Base-by-base conservation (phyloP, 2,113 vertebrate species). In the Otis tarda region DNA sequence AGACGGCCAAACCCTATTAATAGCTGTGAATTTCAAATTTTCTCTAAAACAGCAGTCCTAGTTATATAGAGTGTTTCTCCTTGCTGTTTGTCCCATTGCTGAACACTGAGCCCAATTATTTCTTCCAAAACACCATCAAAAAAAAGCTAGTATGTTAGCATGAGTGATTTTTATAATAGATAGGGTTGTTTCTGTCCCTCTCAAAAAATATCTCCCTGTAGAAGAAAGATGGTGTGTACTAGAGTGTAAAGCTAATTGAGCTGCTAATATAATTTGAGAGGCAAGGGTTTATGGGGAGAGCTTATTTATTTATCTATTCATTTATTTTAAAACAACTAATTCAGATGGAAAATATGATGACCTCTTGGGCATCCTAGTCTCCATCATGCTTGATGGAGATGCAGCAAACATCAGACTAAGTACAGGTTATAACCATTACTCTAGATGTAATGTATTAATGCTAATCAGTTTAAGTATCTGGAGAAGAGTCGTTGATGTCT, bases 101-200 rank as follows among this genome's bases (percentile, higher is more conserved):
- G 83, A 91, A 89, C 70, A 76, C 43, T 7, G 45, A 93, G n/a
- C 53, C 49, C 53, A 87, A 87, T 97, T 87, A 82, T 71, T 93
- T 95, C 41, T 91, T 87, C 95, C 81, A 60, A 76, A 91, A 79
- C 52, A 59, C 35, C 74, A 33, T 68, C 4, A 75, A 90, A 82
- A 81, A 78, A 88, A 74, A 23, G 50, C 33, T 93, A 22, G 24
- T 70, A 39, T 80, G 43, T 47, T 92, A 80, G 88, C 94, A 92
- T 91, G 87, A 92, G 30, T 79, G 75, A 50, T 85, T 97, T 94
- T 92, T 81, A 45, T 95, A 93, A 94, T 86, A 65, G 65, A n/a
- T 76, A 70, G 30, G 68, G 55, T 63, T 94, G 67, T 92, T 94
- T 91, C 55, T 47, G 90, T 96, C 86, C 23, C 57, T 87, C 83